A percentile compares a stretch with the other conserved stretches of the same genome.
Conservation (phyloP, 2,888 invertebrate species). For the Ischnus inquisitorius region DNA sequence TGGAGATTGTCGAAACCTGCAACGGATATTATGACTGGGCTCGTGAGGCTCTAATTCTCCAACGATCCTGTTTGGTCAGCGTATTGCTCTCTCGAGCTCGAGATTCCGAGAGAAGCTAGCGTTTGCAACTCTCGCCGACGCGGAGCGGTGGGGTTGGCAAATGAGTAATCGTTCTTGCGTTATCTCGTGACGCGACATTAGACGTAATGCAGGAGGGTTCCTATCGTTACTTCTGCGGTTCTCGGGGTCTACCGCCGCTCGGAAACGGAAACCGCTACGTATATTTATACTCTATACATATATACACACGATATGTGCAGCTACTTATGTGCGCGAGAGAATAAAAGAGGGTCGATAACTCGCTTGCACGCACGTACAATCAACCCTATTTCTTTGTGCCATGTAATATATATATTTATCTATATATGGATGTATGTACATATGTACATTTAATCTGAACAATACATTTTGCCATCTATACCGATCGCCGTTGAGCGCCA, state of each 20-base stretch:
- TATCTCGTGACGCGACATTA: constrained; percentile 76
- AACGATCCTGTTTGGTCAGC: neutral
- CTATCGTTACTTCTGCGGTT: constrained; percentile 53
- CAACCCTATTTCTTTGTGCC: constrained; percentile 21
- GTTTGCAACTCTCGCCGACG: neutral
- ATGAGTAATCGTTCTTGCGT: constrained; percentile 73
- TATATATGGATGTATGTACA: constrained; percentile 10
- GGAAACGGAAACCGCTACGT: constrained; percentile 68
- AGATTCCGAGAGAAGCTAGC: constrained; percentile 8
- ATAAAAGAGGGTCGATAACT: constrained; percentile 73
- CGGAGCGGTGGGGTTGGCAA: constrained; percentile 58
- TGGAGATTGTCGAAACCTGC: constrained; percentile 1
- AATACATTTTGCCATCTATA: neutral
- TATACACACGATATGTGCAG: no score
- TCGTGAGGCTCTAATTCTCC: neutral
- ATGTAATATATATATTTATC: neutral
- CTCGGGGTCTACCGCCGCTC: constrained; percentile 51
- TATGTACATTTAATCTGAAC: neutral
- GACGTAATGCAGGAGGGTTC: constrained; percentile 71
- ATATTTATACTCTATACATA: constrained; percentile 42
- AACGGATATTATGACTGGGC: neutral
- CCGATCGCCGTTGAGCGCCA: neutral
- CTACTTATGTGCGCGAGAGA: constrained; percentile 36
- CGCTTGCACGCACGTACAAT: constrained; percentile 72
- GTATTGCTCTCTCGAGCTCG: neutral